Conservation (phyloP, 2,797 vertebrate species). For the Leptoclinus maculatus region DNA sequence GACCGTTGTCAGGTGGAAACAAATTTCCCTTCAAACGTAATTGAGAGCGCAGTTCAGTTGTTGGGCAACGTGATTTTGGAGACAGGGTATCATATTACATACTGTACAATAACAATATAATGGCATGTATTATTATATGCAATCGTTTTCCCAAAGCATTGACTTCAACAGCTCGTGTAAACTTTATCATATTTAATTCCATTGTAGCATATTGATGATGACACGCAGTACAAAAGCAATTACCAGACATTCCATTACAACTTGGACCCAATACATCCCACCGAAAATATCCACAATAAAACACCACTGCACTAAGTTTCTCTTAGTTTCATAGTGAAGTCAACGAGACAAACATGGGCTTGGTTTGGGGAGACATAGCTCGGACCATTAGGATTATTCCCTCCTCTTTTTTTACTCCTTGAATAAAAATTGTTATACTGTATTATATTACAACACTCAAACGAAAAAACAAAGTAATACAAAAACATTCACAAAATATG, state of each 20-base stretch:
- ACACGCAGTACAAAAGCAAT: conserved; percentile 80
- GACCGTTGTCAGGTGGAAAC: no score
- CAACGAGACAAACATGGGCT: conserved; percentile 40
- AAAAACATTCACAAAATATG: conserved; percentile 59
- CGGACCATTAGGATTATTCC: conserved; percentile 46
- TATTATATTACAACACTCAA: conserved; percentile 77
- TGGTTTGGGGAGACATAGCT: conserved; percentile 28
- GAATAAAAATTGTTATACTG: conserved; percentile 67
- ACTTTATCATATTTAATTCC: conserved; percentile 79
- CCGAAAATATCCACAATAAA: conserved; percentile 32
- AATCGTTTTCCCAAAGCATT: neutral
- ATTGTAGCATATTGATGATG: conserved; percentile 78
- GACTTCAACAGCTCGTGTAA: conserved; percentile 34
- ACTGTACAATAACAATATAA: neutral
- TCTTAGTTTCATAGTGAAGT: conserved; percentile 44
- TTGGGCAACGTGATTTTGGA: neutral
- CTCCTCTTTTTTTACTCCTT: conserved; percentile 15
- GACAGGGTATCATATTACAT: neutral
- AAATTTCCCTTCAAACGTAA: no score
- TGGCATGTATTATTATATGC: neutral
- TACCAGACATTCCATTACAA: conserved; percentile 69
- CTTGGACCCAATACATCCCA: conserved; percentile 75
- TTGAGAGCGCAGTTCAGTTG: no score
- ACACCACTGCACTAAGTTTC: conserved; percentile 32
- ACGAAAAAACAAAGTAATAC: conserved; percentile 49